phyloP scores from a whole-genome alignment of 2,797 vertebrate species.

The Karalla daura region DNA sequence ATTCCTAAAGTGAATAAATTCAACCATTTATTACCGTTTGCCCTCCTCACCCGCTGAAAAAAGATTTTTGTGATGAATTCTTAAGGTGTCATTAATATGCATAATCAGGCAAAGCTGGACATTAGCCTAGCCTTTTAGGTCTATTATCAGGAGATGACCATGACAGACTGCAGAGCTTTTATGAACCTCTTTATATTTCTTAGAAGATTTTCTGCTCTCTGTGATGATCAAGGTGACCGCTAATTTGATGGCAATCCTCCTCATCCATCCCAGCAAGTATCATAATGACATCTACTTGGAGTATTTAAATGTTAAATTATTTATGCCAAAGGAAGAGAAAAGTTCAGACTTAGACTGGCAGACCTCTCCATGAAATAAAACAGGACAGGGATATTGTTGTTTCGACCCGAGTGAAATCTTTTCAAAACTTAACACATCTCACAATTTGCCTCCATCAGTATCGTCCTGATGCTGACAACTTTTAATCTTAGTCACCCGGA shows the following conservation, averaged over 20 bases:
- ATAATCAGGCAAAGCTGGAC: constrained; percentile 75
- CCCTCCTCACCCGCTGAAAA: constrained; percentile 63
- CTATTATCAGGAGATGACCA: constrained; percentile 75
- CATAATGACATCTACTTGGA: constrained; percentile 33
- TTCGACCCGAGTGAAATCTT: not conserved
- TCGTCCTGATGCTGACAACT: not conserved
- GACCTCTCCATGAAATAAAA: constrained; percentile 5
- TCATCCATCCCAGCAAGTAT: constrained; percentile 42
- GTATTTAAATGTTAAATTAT: constrained; percentile 37
- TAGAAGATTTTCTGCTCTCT: constrained; percentile 63
- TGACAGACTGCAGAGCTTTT: constrained; percentile 73
- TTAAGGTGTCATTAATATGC: constrained; percentile 76
- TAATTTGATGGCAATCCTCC: constrained; percentile 64
- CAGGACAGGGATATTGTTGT: not conserved
- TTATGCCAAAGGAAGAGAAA: constrained; percentile 19
- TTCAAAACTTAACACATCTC: not conserved
- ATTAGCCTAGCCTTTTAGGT: constrained; percentile 67
- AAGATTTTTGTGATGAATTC: constrained; percentile 71
- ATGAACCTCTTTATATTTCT: constrained; percentile 68
- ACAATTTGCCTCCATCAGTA: not conserved
- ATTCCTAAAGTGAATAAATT: constrained; percentile 72
- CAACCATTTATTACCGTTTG: constrained; percentile 71
- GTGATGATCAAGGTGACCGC: constrained; percentile 75
- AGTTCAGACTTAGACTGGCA: not conserved
- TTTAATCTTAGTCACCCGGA: not conserved